Conservation (phyloP, 2,888 invertebrate genomes). For the Adelphocoris suturalis region DNA sequence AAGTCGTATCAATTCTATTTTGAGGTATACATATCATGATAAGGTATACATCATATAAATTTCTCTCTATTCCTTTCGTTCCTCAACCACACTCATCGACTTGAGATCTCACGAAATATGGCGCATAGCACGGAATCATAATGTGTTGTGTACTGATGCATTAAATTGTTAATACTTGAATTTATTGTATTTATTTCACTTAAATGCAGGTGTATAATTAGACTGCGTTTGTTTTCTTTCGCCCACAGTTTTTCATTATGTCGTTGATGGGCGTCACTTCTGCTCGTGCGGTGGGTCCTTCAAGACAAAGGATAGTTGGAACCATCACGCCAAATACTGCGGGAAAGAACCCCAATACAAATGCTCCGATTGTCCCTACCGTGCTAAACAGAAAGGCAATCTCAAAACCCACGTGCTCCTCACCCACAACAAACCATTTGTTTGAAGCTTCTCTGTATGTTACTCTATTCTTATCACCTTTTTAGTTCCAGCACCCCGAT, state of each 20-base stretch:
- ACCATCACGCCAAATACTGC: slow-evolving; percentile 65
- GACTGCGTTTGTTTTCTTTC: background rate
- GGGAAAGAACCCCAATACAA: slow-evolving; percentile 72
- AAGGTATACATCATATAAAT: too few relatives aligned
- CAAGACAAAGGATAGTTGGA: slow-evolving; percentile 43
- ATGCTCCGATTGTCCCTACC: slow-evolving; percentile 60
- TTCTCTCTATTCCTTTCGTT: too few relatives aligned
- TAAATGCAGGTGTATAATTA: background rate
- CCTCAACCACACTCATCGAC: too few relatives aligned
- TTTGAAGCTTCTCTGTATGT: background rate
- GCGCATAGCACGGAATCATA: too few relatives aligned
- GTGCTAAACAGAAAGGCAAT: background rate
- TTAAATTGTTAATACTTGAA: too few relatives aligned
- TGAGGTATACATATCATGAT: too few relatives aligned
- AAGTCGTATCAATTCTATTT: too few relatives aligned
- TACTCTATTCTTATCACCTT: background rate
- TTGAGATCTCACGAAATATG: too few relatives aligned
- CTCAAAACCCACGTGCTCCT: slow-evolving; percentile 36
- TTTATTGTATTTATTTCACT: too few relatives aligned
- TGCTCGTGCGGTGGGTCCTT: slow-evolving; percentile 37
- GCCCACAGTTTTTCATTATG: slow-evolving; percentile 11
- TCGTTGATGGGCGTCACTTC: slow-evolving; percentile 30
- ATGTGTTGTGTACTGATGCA: too few relatives aligned
- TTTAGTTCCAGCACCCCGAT: too few relatives aligned
- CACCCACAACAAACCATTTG: slow-evolving; percentile 35